These are phyloP conservation scores for Agrenia bidenticulata DNA, from an alignment of 2,888 invertebrate genomes.

Conservation along the genomic window DNA sequence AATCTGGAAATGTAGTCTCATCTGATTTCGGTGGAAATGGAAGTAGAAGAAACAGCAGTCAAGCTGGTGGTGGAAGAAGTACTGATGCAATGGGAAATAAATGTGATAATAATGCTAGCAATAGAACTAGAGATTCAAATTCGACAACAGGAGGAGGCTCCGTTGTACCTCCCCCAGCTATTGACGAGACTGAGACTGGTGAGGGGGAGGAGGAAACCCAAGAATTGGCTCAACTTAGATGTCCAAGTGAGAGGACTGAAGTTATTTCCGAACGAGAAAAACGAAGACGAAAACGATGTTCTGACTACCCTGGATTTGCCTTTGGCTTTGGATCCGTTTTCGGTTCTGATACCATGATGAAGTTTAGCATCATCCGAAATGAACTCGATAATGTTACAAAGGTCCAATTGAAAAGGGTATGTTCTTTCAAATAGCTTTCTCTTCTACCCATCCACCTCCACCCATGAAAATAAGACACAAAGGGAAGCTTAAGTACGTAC, in stretches of 20 bases:
- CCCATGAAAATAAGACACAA: not conserved
- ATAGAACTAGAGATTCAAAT: not conserved
- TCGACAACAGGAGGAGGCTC: conserved; percentile 17
- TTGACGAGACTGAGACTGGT: conserved; percentile 32
- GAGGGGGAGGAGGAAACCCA: conserved; percentile 59
- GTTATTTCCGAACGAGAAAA: conserved; percentile 81
- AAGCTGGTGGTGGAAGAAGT: conserved; percentile 9
- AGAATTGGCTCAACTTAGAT: conserved; percentile 74
- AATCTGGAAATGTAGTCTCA: conserved; percentile 5
- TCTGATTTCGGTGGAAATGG: conserved; percentile 3
- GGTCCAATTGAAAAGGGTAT: conserved; percentile 94
- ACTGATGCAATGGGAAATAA: conserved; percentile 10
- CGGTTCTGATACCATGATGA: conserved; percentile 96
- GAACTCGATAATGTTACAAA: conserved; percentile 97
- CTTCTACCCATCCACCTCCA: conserved; percentile 36
- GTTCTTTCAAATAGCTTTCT: conserved; percentile 57
- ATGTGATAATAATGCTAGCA: conserved; percentile 30
- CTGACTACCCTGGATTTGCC: conserved; percentile 88
- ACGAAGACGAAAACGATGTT: conserved; percentile 71
- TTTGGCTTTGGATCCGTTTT: conserved; percentile 84
- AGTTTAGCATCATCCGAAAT: conserved; percentile 93
- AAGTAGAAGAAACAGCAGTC: conserved; percentile 21
- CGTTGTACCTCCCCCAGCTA: conserved; percentile 8
- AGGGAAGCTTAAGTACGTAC: too few relatives aligned
- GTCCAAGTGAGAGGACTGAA: conserved; percentile 86